These are phyloP conservation scores for Mercenaria mercenaria DNA, from an alignment of 1,140 invertebrate genomes.

Conservation along the genomic window DNA sequence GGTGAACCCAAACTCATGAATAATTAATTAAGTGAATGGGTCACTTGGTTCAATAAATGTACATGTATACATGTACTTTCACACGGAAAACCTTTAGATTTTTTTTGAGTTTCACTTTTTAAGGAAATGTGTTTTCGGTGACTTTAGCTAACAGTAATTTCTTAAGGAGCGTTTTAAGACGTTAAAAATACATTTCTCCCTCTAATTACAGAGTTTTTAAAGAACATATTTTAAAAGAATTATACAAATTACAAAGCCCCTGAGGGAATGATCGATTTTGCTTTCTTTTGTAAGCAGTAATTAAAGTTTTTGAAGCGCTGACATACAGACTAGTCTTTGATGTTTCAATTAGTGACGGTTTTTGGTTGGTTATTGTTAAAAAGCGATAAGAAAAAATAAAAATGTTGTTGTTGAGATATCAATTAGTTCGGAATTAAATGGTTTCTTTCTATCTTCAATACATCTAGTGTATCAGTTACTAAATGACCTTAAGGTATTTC, in stretches of 20 bases:
- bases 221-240: not conserved
- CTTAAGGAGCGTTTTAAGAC: too few species aligned
- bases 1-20: not conserved
- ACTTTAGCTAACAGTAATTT: too few species aligned
- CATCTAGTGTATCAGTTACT: not conserved
- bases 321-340: not conserved
- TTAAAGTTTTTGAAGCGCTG: not conserved
- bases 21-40: not conserved
- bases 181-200: too few species aligned
- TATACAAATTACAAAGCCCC: not conserved
- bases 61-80: not conserved
- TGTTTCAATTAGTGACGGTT: conserved; percentile 29
- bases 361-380: not conserved
- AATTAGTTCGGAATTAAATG: not conserved
- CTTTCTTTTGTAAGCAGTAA: conserved; percentile 1
- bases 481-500: conserved; percentile 17
- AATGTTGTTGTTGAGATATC: conserved; percentile 2
- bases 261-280: not conserved
- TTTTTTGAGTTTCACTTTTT: too few species aligned
- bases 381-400: conserved; percentile 1
- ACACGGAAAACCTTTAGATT: too few species aligned
- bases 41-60: not conserved
- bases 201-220: too few species aligned
- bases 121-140: too few species aligned
- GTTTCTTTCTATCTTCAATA: not conserved